These are phyloP conservation scores for Siniperca scherzeri DNA, from an alignment of 2,797 vertebrate genomes.

Conservation along the genomic window DNA sequence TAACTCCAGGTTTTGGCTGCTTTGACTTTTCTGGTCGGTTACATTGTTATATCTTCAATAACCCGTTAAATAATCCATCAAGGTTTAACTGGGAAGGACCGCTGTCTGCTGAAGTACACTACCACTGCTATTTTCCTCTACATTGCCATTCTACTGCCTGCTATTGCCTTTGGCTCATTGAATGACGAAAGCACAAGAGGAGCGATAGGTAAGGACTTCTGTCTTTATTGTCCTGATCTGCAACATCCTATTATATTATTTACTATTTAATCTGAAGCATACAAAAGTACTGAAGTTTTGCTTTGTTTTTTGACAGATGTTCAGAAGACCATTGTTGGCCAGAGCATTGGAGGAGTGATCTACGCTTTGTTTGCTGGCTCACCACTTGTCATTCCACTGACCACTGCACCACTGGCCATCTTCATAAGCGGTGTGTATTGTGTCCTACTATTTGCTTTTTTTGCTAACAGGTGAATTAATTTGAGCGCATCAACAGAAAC, in stretches of 20 bases:
- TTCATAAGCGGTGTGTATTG: constrained; percentile 91
- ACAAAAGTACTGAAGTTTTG: neutral
- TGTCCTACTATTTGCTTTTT: neutral
- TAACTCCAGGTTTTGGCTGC: neutral
- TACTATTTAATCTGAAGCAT: neutral
- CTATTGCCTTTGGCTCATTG: constrained; percentile 95
- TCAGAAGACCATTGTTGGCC: constrained; percentile 94
- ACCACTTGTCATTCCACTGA: constrained; percentile 93
- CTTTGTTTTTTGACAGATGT: constrained; percentile 85
- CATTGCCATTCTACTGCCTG: constrained; percentile 94
- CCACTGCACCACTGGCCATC: constrained; percentile 93
- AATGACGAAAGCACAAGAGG: constrained; percentile 95
- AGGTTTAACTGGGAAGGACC: constrained; percentile 79
- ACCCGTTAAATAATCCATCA: constrained; percentile 37
- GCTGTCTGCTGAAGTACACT: constrained; percentile 91
- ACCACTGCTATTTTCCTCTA: constrained; percentile 97
- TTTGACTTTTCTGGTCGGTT: neutral
- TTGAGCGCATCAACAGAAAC: neutral
- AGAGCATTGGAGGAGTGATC: constrained; percentile 93
- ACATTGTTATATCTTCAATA: constrained; percentile 9
- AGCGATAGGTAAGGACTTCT: constrained; percentile 87
- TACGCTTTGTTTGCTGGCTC: constrained; percentile 92
- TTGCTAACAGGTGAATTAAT: neutral
- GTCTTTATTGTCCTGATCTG: neutral
- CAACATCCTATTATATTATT: neutral